phyloP scores from a whole-genome alignment of 2,888 invertebrate species.

The Calliopum simillimum region DNA sequence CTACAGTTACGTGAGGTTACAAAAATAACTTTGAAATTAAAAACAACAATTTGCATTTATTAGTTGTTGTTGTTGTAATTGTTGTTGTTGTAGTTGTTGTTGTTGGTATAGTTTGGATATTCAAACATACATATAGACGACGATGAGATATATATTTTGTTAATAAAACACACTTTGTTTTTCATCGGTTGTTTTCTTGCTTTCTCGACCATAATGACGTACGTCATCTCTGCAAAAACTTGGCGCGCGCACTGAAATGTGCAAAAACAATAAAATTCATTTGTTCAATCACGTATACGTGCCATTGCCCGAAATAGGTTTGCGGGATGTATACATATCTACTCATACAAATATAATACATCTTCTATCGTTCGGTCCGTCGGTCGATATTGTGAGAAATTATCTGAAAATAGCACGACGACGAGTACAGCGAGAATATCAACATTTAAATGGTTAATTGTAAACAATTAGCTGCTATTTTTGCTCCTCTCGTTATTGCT shows the following conservation, averaged over 20 bases:
- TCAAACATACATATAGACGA: not conserved
- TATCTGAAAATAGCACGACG: too few species aligned
- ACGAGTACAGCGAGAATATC: too few species aligned
- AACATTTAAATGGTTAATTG: not conserved
- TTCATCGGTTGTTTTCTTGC: not conserved
- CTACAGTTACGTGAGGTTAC: constrained; percentile 22
- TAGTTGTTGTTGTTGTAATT: too few species aligned
- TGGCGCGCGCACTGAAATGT: not conserved
- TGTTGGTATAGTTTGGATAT: too few species aligned
- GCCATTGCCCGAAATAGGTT: constrained; percentile 14
- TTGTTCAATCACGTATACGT: constrained; percentile 1
- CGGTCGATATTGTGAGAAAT: too few species aligned
- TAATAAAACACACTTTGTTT: not conserved
- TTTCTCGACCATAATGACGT: constrained; percentile 15
- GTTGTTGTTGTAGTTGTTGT: too few species aligned
- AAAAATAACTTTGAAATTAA: constrained; percentile 7
- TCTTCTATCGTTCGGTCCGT: not conserved
- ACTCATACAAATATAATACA: not conserved
- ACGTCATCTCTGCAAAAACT: constrained; percentile 3
- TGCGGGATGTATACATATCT: not conserved
- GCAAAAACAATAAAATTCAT: constrained; percentile 10
- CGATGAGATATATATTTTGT: not conserved
- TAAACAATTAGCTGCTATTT: constrained; percentile 16
- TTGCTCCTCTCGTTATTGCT: not conserved
- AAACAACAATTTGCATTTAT: constrained; percentile 11